Conservation (phyloP, 2,113 vertebrate genomes). For the Leucopsar rothschildi region DNA sequence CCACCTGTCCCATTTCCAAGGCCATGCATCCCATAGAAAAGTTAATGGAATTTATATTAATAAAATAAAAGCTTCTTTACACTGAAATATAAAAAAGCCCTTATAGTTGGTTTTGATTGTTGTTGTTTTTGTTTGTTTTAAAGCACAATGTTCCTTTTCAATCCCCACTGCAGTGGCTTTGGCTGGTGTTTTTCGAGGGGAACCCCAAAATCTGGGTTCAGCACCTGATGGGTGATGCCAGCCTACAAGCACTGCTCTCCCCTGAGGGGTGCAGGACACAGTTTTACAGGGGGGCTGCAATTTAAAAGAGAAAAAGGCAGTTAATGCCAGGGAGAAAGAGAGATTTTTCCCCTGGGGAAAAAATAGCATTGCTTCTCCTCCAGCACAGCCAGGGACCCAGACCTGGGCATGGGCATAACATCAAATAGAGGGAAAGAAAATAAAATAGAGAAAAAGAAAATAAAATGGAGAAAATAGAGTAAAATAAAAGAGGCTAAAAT, state of each 20-base stretch:
- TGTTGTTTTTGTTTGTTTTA: not conserved
- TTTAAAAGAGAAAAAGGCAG: constrained; percentile 82
- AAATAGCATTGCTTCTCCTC: not conserved
- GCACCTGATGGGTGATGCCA: constrained; percentile 69
- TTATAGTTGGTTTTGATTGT: not conserved
- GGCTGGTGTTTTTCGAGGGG: not conserved
- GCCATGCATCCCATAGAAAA: not conserved
- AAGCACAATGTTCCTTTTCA: not conserved
- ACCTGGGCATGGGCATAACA: not conserved
- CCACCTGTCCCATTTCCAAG: not conserved
- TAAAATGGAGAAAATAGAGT: not conserved
- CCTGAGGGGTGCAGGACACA: constrained; percentile 84
- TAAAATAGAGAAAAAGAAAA: not conserved
- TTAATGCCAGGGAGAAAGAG: not conserved
- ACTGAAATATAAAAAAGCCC: not conserved
- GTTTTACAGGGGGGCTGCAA: constrained; percentile 89
- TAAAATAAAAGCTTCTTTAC: not conserved
- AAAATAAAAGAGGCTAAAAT: not conserved
- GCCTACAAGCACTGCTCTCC: constrained; percentile 87
- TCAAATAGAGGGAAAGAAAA: not conserved
- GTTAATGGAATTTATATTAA: not conserved
- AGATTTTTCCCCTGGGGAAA: accelerated
- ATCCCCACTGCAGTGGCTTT: not conserved
- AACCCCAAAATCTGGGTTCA: not conserved
- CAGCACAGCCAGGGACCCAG: not conserved